These are phyloP conservation scores for Leptinotarsa defecta DNA, from an alignment of 1,140 invertebrate species.

Conservation along the genomic window DNA sequence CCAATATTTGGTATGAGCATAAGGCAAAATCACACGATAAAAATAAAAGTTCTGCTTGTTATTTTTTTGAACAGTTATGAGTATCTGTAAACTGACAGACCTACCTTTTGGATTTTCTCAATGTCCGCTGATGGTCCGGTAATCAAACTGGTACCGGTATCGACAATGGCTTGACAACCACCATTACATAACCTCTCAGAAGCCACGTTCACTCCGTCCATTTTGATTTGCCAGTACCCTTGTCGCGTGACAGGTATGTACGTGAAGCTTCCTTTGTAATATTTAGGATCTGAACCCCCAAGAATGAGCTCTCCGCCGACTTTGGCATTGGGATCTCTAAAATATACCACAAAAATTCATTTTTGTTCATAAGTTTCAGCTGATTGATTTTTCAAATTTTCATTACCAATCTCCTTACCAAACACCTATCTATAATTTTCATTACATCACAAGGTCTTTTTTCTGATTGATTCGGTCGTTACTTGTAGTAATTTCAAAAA, in stretches of 20 bases:
- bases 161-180: constrained; percentile 93
- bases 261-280: constrained; percentile 90
- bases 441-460: no score
- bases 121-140: constrained; percentile 88
- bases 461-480: no score
- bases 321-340: constrained; percentile 75
- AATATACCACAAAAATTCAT: background rate
- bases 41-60: no score
- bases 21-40: no score
- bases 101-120: constrained; percentile 73
- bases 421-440: no score
- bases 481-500: no score
- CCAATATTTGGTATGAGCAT: no score
- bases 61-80: no score
- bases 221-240: constrained; percentile 97
- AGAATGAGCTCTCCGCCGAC: constrained; percentile 92
- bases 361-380: background rate
- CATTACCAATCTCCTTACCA: no score
- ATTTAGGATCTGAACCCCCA: constrained; percentile 90
- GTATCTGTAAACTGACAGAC: background rate
- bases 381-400: background rate
- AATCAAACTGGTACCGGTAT: constrained; percentile 97
- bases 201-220: constrained; percentile 76
- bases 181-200: constrained; percentile 66
- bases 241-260: constrained; percentile 85